A percentile compares a stretch with the other conserved stretches of the same genome.
Evolutionary conservation across 2,797 vertebrate genomes (phyloP).

Genomic region (Amniataba percoides): DNA sequence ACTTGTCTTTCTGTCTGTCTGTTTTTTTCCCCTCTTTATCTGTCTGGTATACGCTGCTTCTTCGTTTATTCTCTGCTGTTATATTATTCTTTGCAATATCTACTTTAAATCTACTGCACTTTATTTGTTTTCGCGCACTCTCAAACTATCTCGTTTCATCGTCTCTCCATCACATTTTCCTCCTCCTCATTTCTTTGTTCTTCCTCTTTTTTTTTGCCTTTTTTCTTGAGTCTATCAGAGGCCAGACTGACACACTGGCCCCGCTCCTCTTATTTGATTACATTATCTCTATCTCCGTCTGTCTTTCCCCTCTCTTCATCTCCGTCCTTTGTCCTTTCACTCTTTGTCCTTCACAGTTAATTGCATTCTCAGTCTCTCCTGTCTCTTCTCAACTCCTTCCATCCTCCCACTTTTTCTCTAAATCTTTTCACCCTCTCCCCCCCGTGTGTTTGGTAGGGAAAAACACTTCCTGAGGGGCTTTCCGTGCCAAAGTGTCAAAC

Average conservation of each 20-base stretch:
- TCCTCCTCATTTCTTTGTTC: neutral
- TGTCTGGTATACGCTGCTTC: constrained; percentile 17
- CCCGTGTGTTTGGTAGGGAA: constrained; percentile 26
- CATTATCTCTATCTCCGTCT: constrained; percentile 16
- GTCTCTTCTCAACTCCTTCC: constrained; percentile 16
- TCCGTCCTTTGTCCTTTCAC: constrained; percentile 41
- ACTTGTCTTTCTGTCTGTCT: too few species aligned
- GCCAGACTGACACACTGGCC: neutral
- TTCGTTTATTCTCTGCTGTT: constrained; percentile 2
- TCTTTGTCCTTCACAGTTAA: constrained; percentile 54
- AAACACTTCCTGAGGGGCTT: constrained; percentile 34
- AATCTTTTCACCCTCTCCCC: constrained; percentile 35
- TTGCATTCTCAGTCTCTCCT: constrained; percentile 40
- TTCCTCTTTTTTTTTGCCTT: neutral
- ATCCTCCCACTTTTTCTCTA: constrained; percentile 15
- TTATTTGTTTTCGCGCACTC: neutral
- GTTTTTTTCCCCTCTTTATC: neutral
- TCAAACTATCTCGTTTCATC: constrained; percentile 22
- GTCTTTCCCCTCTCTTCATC: constrained; percentile 16
- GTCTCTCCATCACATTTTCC: constrained; percentile 6
- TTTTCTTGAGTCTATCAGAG: neutral
- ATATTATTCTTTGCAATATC: neutral
- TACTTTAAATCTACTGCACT: neutral
- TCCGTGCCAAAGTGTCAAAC: constrained; percentile 21
- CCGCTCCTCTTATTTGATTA: constrained; percentile 28